Evolutionary conservation across 1,140 invertebrate species (phyloP).

Genomic region (Formica selysi): DNA sequence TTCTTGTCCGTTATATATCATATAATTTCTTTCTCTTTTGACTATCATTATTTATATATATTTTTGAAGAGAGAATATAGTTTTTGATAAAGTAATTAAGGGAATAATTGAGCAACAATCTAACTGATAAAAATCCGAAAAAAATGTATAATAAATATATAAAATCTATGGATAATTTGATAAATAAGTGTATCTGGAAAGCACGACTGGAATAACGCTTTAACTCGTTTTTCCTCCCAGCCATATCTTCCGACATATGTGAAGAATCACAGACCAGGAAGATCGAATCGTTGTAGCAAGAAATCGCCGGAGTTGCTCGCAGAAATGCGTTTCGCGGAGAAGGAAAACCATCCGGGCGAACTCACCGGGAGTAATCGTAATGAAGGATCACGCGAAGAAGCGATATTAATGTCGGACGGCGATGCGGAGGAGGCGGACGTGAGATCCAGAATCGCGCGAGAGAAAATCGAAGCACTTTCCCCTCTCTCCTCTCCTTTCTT

Average conservation of each 20-base stretch:
- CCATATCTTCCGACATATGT: neutral
- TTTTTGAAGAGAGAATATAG: neutral
- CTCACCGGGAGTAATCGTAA: conserved; percentile 22
- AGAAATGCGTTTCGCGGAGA: conserved; percentile 26
- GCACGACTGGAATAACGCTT: neutral
- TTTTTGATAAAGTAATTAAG: too few species aligned
- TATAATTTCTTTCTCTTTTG: too few species aligned
- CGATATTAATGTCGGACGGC: conserved; percentile 52
- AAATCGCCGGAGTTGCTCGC: conserved; percentile 34
- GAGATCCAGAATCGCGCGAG: conserved; percentile 66
- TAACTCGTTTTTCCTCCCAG: conserved; percentile 8
- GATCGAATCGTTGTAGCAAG: conserved; percentile 17
- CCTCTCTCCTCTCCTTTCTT: neutral
- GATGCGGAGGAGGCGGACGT: conserved; percentile 62
- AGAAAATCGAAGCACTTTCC: conserved; percentile 60
- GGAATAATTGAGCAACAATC: too few species aligned
- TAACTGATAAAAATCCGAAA: too few species aligned
- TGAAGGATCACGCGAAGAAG: conserved; percentile 23
- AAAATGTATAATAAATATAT: neutral
- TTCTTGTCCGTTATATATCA: too few species aligned
- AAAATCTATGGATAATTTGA: neutral
- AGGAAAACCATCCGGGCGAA: conserved; percentile 4
- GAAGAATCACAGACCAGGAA: conserved; percentile 13
- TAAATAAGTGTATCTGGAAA: neutral
- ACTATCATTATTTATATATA: too few species aligned